Evolutionary conservation across 2,113 vertebrate species (phyloP).

Genomic region (Sporophila hypoxantha): DNA sequence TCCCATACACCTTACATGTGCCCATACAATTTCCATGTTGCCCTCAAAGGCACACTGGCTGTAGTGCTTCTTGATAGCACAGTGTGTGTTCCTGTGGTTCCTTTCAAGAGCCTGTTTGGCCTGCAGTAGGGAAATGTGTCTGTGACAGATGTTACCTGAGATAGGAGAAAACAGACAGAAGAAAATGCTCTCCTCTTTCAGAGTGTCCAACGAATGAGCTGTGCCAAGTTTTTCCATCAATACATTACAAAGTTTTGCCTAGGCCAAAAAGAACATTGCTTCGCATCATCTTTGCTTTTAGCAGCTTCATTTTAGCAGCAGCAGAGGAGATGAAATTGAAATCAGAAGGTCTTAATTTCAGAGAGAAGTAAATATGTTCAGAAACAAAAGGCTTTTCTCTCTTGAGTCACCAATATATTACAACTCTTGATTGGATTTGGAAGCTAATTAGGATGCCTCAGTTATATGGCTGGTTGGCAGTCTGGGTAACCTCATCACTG

Average conservation of each 20-base stretch:
- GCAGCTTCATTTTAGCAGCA: background rate
- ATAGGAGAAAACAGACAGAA: background rate
- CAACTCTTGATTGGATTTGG: constrained; percentile 41
- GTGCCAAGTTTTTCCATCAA: background rate
- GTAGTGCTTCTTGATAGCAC: background rate
- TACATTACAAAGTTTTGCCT: background rate
- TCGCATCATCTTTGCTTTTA: background rate
- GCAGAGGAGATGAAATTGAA: constrained; percentile 20
- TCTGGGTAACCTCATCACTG: background rate
- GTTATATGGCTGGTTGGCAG: background rate
- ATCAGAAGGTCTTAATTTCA: constrained; percentile 45
- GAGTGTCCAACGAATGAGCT: background rate
- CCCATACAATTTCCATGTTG: fast-evolving
- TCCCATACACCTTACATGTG: fast-evolving
- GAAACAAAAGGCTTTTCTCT: constrained; percentile 28
- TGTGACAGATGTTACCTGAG: background rate
- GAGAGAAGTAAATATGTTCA: background rate
- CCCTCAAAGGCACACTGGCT: fast-evolving
- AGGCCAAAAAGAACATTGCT: background rate
- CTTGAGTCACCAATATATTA: background rate
- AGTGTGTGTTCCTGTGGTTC: background rate
- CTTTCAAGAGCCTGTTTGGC: background rate
- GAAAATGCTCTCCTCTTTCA: background rate
- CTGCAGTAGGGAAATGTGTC: background rate
- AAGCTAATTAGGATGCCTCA: constrained; percentile 16